Percentiles rank a stretch among this genome's conserved stretches.
Evolutionary conservation across 2,888 invertebrate species (phyloP).

Genomic region (Belgica antarctica): DNA sequence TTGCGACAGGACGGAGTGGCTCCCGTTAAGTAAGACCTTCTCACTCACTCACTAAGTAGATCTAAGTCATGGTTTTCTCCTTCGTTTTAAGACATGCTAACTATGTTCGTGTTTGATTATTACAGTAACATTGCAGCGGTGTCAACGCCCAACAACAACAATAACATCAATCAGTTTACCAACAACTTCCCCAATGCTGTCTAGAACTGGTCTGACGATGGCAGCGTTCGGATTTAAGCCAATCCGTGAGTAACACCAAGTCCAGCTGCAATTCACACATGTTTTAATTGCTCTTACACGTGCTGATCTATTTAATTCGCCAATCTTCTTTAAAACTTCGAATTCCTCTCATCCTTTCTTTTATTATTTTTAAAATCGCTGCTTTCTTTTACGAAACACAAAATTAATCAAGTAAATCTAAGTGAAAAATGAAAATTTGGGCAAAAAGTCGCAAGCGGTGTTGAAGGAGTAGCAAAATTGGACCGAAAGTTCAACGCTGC

Average conservation of each 20-base stretch:
- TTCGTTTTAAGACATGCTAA: neutral
- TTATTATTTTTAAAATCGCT: neutral
- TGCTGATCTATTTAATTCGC: neutral
- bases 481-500: too few relatives aligned
- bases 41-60: neutral
- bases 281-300: neutral
- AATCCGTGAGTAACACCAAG: neutral
- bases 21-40: slow-evolving; percentile 27
- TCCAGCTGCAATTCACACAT: slow-evolving; percentile 18
- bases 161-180: slow-evolving; percentile 38
- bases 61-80: neutral
- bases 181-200: slow-evolving; percentile 35
- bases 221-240: neutral
- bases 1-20: slow-evolving; percentile 58
- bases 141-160: slow-evolving; percentile 30
- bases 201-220: slow-evolving; percentile 3
- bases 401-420: neutral
- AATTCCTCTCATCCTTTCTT: neutral
- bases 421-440: neutral
- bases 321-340: neutral
- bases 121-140: slow-evolving; percentile 28
- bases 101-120: slow-evolving; percentile 8
- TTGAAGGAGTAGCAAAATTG: too few relatives aligned
- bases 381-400: neutral
- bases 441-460: neutral